Evolutionary conservation across 2,113 vertebrate genomes (phyloP).

Genomic region (Phycodurus eques): DNA sequence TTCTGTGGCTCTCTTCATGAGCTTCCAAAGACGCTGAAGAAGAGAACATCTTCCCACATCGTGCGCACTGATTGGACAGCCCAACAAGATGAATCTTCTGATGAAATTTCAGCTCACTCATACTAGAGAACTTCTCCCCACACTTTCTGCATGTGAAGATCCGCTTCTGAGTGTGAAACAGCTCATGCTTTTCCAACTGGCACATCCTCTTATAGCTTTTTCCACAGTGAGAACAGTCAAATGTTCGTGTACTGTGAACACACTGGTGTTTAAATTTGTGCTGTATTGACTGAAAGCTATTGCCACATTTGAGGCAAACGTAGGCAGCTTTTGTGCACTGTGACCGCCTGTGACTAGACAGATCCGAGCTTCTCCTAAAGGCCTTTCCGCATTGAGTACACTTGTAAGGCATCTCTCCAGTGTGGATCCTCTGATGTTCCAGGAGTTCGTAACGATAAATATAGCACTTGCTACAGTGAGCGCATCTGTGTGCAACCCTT

Average conservation of each 20-base stretch:
- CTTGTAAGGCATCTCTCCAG: constrained; percentile 66
- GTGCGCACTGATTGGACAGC: constrained; percentile 61
- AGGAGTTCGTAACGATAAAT: constrained; percentile 70
- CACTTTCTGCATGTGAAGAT: constrained; percentile 68
- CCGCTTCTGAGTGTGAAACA: constrained; percentile 69
- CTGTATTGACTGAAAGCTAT: constrained; percentile 61
- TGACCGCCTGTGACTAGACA: constrained; percentile 61
- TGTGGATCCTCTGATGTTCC: constrained; percentile 70
- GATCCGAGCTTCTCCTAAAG: constrained; percentile 62
- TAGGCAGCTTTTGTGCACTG: constrained; percentile 66
- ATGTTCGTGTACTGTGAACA: constrained; percentile 57
- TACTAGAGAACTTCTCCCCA: constrained; percentile 61
- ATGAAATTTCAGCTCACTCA: constrained; percentile 68
- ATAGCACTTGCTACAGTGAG: constrained; percentile 63
- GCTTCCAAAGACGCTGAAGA: constrained; percentile 59
- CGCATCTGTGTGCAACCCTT: constrained; percentile 56
- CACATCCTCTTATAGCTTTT: constrained; percentile 68
- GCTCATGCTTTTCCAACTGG: constrained; percentile 64
- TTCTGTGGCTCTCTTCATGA: constrained; percentile 65
- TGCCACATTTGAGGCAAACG: constrained; percentile 66
- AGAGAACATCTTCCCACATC: constrained; percentile 68
- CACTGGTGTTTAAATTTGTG: constrained; percentile 64
- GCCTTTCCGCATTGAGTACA: constrained; percentile 71
- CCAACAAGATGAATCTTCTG: constrained; percentile 64
- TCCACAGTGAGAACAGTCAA: constrained; percentile 65